Conservation (phyloP, 2,797 vertebrate genomes). For the Tokudaia tokunoshimensis region DNA sequence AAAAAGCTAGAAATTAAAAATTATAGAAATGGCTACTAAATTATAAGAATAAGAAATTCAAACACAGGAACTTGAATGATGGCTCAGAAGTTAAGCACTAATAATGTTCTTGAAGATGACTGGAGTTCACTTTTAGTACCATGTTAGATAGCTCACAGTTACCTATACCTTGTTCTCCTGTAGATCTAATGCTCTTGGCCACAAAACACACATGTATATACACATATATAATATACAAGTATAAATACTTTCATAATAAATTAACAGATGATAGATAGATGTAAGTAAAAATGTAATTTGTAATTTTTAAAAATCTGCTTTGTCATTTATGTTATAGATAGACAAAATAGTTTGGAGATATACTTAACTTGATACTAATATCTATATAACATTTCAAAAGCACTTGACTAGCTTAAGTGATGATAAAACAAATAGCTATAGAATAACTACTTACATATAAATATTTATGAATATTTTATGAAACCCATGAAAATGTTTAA, state of each 20-base stretch:
- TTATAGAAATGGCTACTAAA: not conserved
- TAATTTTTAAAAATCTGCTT: not conserved
- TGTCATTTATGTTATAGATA: not conserved
- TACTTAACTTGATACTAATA: conserved; percentile 1
- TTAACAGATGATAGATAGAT: not conserved
- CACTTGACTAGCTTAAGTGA: not conserved
- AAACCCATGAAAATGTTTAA: not conserved
- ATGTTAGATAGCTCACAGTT: not conserved
- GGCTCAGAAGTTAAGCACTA: no score
- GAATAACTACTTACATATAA: not conserved
- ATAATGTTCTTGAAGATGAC: not conserved
- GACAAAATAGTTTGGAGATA: not conserved
- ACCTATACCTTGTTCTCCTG: not conserved
- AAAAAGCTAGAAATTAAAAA: not conserved
- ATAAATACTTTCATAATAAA: not conserved
- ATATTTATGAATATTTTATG: not conserved
- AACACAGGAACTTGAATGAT: not conserved
- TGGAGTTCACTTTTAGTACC: no score
- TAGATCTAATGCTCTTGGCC: no score
- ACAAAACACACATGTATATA: not conserved
- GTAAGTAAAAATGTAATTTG: no score
- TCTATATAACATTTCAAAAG: not conserved
- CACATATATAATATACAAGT: not conserved
- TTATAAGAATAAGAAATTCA: not conserved
- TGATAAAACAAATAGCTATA: not conserved